Conservation (phyloP, 2,888 invertebrate genomes). For the Monoplex corrugatus region DNA sequence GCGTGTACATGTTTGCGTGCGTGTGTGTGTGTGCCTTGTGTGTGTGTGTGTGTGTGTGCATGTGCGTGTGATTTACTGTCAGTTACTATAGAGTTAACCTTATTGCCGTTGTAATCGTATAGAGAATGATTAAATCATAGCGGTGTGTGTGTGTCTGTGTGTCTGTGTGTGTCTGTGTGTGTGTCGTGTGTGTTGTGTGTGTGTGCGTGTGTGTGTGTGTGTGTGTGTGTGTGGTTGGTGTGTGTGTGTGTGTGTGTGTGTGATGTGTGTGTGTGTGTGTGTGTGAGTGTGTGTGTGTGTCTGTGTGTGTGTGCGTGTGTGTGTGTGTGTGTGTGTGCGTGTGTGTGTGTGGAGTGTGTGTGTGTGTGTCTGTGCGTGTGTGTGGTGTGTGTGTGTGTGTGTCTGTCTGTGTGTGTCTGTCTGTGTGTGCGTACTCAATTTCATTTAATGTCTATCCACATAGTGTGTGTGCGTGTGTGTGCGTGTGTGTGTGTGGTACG, state of each 20-base stretch:
- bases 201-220: not conserved
- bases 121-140: too few relatives aligned
- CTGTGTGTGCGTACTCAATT: not conserved
- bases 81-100: too few relatives aligned
- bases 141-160: not conserved
- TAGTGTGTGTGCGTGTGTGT: not conserved
- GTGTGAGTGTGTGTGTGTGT: not conserved
- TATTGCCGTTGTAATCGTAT: not conserved
- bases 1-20: conserved; percentile 12
- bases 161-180: not conserved
- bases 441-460: too few relatives aligned
- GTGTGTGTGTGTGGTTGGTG: not conserved
- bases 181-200: not conserved
- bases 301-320: not conserved
- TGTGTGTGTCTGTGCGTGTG: not conserved
- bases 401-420: not conserved
- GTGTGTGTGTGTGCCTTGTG: conserved; percentile 13
- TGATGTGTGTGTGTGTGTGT: not conserved
- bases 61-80: not conserved
- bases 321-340: conserved; percentile 12
- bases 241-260: not conserved
- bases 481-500: not conserved
- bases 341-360: not conserved
- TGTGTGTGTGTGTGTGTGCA: conserved; percentile 18
- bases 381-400: not conserved